A percentile compares a stretch with the other conserved stretches of the same genome.
phyloP scores from a whole-genome alignment of 2,888 invertebrate species.

The Drosophila trichaetosa region DNA sequence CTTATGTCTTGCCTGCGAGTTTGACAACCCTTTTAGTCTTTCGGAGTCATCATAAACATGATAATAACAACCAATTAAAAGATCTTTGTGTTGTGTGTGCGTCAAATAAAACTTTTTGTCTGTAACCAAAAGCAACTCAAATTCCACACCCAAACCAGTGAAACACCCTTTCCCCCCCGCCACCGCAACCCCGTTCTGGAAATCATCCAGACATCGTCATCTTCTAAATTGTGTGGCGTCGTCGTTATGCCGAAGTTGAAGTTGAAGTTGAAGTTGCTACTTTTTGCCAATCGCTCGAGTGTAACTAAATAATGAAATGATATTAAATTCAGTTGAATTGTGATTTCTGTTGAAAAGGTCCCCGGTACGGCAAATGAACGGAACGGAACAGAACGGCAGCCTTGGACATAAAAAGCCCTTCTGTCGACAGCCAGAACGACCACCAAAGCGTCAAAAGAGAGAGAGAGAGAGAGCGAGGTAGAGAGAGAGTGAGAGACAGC shows the following conservation, averaged over 20 bases:
- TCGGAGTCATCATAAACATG: slow-evolving; percentile 56
- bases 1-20: slow-evolving; percentile 28
- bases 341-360: slow-evolving; percentile 83
- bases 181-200: no score
- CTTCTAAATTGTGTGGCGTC: slow-evolving; percentile 30
- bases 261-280: slow-evolving; percentile 56
- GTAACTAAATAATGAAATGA: slow-evolving; percentile 84
- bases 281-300: slow-evolving; percentile 80
- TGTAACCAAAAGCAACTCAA: slow-evolving; percentile 72
- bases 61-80: slow-evolving; percentile 76
- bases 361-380: slow-evolving; percentile 23
- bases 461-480: background rate
- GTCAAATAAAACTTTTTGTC: slow-evolving; percentile 58
- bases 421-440: slow-evolving; percentile 59
- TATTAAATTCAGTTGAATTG: slow-evolving; percentile 84
- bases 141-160: slow-evolving; percentile 51
- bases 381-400: slow-evolving; percentile 40
- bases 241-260: slow-evolving; percentile 9
- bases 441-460: slow-evolving; percentile 63
- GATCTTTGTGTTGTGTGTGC: slow-evolving; percentile 55
- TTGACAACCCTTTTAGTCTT: slow-evolving; percentile 69
- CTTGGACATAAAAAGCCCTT: slow-evolving; percentile 52
- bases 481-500: background rate
- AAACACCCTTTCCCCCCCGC: background rate
- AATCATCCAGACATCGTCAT: background rate